Conservation (phyloP, 1,140 invertebrate genomes). For the Amphibalanus amphitrite region DNA sequence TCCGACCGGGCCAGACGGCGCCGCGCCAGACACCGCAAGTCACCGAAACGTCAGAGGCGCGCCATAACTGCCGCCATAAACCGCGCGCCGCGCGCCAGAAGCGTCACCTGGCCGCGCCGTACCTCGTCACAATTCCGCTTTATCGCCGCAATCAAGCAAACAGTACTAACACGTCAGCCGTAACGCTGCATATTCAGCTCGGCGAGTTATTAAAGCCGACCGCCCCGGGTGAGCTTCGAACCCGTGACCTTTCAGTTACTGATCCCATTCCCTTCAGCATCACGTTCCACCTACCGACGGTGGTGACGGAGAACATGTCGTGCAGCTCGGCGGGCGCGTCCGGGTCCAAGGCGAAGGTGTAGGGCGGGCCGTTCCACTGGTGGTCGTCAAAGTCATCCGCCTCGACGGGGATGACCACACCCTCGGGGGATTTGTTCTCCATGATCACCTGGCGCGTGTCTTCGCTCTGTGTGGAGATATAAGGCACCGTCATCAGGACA, state of each 20-base stretch:
- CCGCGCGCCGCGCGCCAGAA: no score
- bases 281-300: not conserved
- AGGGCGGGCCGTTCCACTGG: not conserved
- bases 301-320: not conserved
- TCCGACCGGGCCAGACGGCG: no score
- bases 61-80: no score
- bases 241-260: not conserved
- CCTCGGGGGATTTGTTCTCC: not conserved
- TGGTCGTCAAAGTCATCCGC: slow-evolving; percentile 4
- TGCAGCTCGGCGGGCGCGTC: not conserved
- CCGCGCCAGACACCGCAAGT: no score
- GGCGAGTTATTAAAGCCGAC: not conserved
- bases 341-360: not conserved
- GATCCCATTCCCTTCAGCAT: not conserved
- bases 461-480: not conserved
- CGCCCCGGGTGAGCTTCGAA: not conserved
- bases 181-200: not conserved
- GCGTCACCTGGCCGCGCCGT: no score
- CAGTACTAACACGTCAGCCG: not conserved
- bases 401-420: not conserved
- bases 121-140: no score
- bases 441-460: not conserved
- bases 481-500: no score
- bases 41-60: no score
- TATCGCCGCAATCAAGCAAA: not conserved